Conservation (phyloP, 1,140 invertebrate species). For the Calycopis cecrops region DNA sequence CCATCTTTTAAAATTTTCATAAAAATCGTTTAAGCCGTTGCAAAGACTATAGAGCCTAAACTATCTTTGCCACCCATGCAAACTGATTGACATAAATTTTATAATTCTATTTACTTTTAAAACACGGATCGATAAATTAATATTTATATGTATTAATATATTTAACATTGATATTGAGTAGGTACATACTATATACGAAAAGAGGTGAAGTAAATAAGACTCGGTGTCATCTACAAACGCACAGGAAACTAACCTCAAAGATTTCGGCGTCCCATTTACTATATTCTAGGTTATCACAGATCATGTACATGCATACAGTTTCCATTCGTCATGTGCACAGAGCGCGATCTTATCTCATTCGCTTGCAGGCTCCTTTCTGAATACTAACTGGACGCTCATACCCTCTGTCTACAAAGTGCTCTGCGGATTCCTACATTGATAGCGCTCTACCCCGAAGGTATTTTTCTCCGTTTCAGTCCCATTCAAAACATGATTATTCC, state of each 20-base stretch:
- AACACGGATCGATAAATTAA: too few relatives aligned
- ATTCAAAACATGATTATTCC: conserved; percentile 8
- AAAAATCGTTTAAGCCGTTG: too few relatives aligned
- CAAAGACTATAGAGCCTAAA: too few relatives aligned
- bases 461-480: conserved; percentile 1
- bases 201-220: too few relatives aligned
- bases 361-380: conserved; percentile 2
- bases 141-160: too few relatives aligned
- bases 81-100: too few relatives aligned
- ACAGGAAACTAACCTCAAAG: background rate
- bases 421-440: background rate
- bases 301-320: background rate
- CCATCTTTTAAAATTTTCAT: too few relatives aligned
- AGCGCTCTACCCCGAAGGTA: background rate
- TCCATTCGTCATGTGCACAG: conserved; percentile 5
- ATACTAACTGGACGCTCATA: conserved; percentile 8
- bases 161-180: too few relatives aligned
- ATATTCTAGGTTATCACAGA: background rate
- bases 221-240: too few relatives aligned
- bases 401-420: conserved; percentile 5
- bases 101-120: too few relatives aligned
- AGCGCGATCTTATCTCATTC: conserved; percentile 3
- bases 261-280: background rate
- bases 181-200: too few relatives aligned
- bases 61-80: too few relatives aligned